Evolutionary conservation across 2,888 invertebrate genomes (phyloP), one percentile per base, ranked within the genome.

Genomic region (Drosophila mimetica): DNA sequence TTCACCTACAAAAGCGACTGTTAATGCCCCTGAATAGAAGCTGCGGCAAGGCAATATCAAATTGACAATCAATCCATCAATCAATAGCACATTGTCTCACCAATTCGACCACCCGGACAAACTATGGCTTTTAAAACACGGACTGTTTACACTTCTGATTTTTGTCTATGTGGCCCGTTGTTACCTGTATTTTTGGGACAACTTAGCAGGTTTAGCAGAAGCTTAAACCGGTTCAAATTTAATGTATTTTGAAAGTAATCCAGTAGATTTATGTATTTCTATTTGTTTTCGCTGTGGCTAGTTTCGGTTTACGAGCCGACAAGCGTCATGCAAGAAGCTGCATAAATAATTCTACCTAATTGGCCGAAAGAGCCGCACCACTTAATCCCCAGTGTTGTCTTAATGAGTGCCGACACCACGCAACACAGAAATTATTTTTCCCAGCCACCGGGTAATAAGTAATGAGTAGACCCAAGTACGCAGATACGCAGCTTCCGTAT

Each of bases 171-270:
- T 30, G 46, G 46, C 30, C 30, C 36, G 55, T 36, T 20, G 14
- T 60, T 30, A 28, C 32, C 9, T 34, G 2, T 20, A 14, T 60
- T 67, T 66, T 67, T 50, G 20, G 70, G 77, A 76, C 69, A 42
- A 63, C 63, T 54, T 64, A 36, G 60, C 60, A 54, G 64, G 46
- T 47, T 57, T 37, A 51, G 51, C 64, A 51, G 46, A 50, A 54
- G 60, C 39, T 52, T 69, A 85, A 86, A 84, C 89, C 82, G 82
- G 89, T 88, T 84, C 25, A 34, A 67, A 71, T 66, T 77, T 71
- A 74, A 71, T 73, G 66, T 63, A 58, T 80, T 86, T 84, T 81
- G 73, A 88, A 84, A 84, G 89, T 77, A 71, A 63, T 72, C 61
- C 78, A 55, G 64, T 52, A 50, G 74, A 80, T 76, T 76, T 73